Percentiles rank a stretch among this genome's conserved stretches.
These are phyloP conservation scores for Apostichopus parvimensis DNA, from an alignment of 35 echinoderm and acorn worm genomes.

Conservation along the genomic window DNA sequence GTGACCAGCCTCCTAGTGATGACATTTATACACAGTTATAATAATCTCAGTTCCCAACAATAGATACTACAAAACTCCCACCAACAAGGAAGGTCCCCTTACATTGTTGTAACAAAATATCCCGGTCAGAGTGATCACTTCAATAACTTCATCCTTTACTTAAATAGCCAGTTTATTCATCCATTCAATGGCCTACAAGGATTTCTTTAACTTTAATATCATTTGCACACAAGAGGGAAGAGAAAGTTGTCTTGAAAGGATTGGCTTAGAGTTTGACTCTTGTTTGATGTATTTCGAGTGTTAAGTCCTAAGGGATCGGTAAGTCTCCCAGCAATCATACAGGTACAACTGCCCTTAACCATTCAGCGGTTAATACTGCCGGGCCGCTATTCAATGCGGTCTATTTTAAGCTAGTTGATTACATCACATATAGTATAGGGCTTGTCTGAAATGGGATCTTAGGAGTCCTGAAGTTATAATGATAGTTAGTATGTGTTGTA, in stretches of 20 bases:
- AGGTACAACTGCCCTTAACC: too few relatives aligned
- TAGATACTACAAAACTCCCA: conserved; percentile 6
- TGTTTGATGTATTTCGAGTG: conserved; percentile 17
- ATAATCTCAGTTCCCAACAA: conserved; percentile 26
- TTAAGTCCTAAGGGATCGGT: conserved; percentile 16
- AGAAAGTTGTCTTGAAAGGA: conserved; percentile 1
- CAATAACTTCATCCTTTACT: conserved; percentile 11
- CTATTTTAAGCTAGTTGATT: too few relatives aligned
- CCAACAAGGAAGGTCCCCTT: conserved; percentile 5
- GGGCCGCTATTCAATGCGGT: too few relatives aligned
- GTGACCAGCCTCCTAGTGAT: background rate
- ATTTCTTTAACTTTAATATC: conserved; percentile 20
- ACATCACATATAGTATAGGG: too few relatives aligned
- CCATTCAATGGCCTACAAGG: conserved; percentile 8
- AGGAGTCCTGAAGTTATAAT: too few relatives aligned
- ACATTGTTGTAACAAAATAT: conserved; percentile 30
- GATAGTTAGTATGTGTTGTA: too few relatives aligned
- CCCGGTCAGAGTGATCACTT: conserved; percentile 6
- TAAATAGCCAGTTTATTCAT: conserved; percentile 6
- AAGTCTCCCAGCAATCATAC: background rate
- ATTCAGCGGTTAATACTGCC: too few relatives aligned
- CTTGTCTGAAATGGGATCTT: too few relatives aligned
- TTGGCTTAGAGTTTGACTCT: background rate
- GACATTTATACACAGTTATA: conserved; percentile 19
- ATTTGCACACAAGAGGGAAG: background rate